Evolutionary conservation across 2,113 vertebrate genomes (phyloP).

Genomic region (Colinus virginianus): DNA sequence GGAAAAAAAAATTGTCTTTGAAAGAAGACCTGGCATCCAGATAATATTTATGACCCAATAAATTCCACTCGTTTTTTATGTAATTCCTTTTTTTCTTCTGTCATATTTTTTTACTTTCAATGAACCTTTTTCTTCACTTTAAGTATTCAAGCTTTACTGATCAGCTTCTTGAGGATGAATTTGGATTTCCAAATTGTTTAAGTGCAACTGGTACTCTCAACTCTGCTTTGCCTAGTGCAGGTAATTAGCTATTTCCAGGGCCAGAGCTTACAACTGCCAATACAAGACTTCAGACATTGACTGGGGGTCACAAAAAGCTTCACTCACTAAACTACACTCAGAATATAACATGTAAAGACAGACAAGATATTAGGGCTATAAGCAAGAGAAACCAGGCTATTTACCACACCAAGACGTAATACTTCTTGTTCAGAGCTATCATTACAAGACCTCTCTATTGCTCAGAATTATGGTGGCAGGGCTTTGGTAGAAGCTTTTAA

Average conservation of each 20-base stretch:
- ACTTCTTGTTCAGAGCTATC: background rate
- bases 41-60: background rate
- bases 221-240: background rate
- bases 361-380: background rate
- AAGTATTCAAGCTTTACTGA: background rate
- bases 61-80: background rate
- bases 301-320: background rate
- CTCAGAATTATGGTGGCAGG: background rate
- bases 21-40: constrained; percentile 11
- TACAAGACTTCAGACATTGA: background rate
- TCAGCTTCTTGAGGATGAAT: background rate
- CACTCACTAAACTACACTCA: background rate
- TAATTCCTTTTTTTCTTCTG: background rate
- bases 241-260: background rate
- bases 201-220: background rate
- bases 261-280: rapidly evolving
- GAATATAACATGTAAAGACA: background rate
- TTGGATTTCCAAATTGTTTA: background rate
- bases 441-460: background rate
- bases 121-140: background rate
- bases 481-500: background rate
- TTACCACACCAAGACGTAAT: background rate
- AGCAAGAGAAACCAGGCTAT: background rate
- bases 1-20: background rate
- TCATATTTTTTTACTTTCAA: background rate